Evolutionary conservation across 2,113 vertebrate genomes (phyloP), one percentile per base, ranked within the genome.

Genomic region (Nesoenas mayeri): DNA sequence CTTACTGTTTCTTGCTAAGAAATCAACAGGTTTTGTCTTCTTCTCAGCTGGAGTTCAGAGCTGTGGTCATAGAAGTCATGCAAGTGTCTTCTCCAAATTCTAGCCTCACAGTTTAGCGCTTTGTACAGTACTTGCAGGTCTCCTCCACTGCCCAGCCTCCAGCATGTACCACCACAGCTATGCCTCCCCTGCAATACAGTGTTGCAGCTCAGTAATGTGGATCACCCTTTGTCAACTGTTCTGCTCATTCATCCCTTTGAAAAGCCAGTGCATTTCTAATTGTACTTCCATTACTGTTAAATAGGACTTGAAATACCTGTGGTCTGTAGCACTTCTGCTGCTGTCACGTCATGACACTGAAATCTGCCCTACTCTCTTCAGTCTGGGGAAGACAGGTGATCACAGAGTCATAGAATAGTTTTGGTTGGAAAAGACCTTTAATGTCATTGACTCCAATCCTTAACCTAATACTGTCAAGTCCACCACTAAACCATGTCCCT

Each of bases 331-430:
- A 5, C 9, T 65, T 74, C 51, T 57, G 26, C 16, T 12, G 1
- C 3, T 5, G 17, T 32, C 31, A 11, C 2, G 1, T 31, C 8
- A 15, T 0, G 1, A 20, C 0, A 2, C 25, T 11, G 20, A 48
- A 36, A 15, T 29, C 20, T 57, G 6, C 44, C 3, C 6, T 6
- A 31, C 12, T 65, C 1, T 0, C 5, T 0, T 0, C 17, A 29
- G 3, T 34, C 47, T 47, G 42, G 5, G 42, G 32, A 85, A 71
- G 24, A 14, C 10, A 61, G 44, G 32, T 2, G 32, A 13, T 20
- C 1, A 1, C 20, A 38, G 20, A 25, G 8, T 19, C 44, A 47
- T 47, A 47, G 44, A 19, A 47, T 19, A 47, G 44, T 47, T 47
- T 47, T 47, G 44, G 44, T 47, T 47, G 17, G 44, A 47, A 47